Conservation (phyloP, 2,888 invertebrate genomes). For the Tipula confusa region DNA sequence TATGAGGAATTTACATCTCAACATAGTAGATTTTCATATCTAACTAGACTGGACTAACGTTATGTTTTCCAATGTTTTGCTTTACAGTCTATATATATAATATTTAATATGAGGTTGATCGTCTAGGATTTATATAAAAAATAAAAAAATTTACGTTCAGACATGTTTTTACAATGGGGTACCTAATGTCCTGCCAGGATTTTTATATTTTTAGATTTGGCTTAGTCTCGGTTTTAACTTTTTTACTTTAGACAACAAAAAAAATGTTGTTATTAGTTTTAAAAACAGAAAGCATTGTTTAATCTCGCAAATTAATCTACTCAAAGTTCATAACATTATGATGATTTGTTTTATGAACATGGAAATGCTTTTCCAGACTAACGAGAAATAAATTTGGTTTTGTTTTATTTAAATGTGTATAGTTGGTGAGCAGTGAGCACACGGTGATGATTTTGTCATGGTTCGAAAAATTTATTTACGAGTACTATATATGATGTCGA, state of each 20-base stretch:
- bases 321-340: neutral
- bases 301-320: neutral
- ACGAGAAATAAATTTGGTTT: too few relatives aligned
- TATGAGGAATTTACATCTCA: neutral
- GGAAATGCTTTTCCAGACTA: neutral
- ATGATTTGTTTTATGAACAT: conserved; percentile 20
- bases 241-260: neutral
- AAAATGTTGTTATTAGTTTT: too few relatives aligned
- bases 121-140: neutral
- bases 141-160: neutral
- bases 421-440: too few relatives aligned
- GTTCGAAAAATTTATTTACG: too few relatives aligned
- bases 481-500: too few relatives aligned
- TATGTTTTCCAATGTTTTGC: neutral
- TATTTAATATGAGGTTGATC: neutral
- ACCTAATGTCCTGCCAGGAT: neutral
- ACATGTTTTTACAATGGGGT: neutral
- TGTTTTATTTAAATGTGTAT: too few relatives aligned
- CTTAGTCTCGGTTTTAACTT: neutral
- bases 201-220: neutral
- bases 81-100: too few relatives aligned
- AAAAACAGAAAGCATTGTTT: neutral
- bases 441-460: too few relatives aligned
- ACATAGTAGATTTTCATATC: neutral
- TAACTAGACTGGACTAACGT: neutral